These are phyloP conservation scores for Julus scanicus DNA, from an alignment of 2,888 invertebrate genomes.

Conservation along the genomic window DNA sequence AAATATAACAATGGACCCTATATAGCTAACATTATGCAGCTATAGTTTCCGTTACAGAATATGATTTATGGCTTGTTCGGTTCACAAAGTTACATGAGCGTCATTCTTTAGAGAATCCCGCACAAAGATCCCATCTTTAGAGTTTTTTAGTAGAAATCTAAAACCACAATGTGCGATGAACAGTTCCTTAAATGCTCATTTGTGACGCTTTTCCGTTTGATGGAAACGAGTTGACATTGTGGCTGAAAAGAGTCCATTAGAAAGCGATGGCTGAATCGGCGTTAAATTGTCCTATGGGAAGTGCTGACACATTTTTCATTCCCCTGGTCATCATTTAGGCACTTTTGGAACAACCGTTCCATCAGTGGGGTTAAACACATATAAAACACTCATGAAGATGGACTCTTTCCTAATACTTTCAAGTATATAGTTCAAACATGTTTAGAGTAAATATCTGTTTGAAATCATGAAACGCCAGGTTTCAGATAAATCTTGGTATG, in stretches of 20 bases:
- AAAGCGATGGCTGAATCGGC: not conserved
- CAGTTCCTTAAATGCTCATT: not conserved
- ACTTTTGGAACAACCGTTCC: not conserved
- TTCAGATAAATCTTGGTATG: too few relatives aligned
- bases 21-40: too few relatives aligned
- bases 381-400: not conserved
- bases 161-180: not conserved
- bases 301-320: not conserved
- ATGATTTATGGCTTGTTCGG: too few relatives aligned
- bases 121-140: not conserved
- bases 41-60: too few relatives aligned
- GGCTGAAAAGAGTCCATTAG: constrained; percentile 42
- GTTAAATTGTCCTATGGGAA: constrained; percentile 23
- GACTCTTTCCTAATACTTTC: not conserved
- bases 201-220: not conserved
- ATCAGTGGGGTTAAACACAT: not conserved
- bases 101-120: not conserved
- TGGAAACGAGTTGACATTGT: constrained; percentile 17
- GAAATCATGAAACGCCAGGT: too few relatives aligned
- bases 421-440: too few relatives aligned
- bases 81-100: not conserved
- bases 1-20: too few relatives aligned
- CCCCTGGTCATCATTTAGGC: constrained; percentile 31
- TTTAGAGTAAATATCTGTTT: too few relatives aligned
- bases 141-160: not conserved